phyloP scores from a whole-genome alignment of 2,797 vertebrate genomes.

The Falco peregrinus region DNA sequence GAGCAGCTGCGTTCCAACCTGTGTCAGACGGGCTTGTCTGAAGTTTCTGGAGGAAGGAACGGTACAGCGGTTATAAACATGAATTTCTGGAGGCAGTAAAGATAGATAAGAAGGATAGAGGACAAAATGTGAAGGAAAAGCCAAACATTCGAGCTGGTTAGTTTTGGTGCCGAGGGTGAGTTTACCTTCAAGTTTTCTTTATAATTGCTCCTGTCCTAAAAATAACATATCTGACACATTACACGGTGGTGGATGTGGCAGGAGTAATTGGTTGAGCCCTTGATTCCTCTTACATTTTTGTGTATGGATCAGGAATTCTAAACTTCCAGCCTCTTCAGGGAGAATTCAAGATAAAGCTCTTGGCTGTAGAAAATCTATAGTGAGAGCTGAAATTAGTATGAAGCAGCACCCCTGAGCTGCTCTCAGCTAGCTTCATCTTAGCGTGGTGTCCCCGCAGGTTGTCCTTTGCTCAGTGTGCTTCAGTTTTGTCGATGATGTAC shows the following conservation, averaged over 20 bases:
- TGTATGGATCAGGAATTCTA: neutral
- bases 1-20: constrained; percentile 16
- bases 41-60: neutral
- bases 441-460: neutral
- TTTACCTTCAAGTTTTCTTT: neutral
- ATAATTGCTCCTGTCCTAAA: neutral
- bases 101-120: neutral
- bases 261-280: neutral
- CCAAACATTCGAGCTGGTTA: neutral
- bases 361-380: neutral
- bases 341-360: neutral
- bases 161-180: neutral
- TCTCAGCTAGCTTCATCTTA: neutral
- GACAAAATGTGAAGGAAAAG: neutral
- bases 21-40: neutral
- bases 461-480: neutral
- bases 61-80: neutral
- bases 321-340: neutral
- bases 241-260: neutral
- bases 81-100: neutral
- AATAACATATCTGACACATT: neutral
- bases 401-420: neutral
- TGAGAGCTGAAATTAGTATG: neutral
- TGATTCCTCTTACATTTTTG: neutral
- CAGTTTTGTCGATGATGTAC: neutral